Evolutionary conservation across 30 jellyfish, hydroid and myxozoan species (phyloP).

Genomic region (Hydra vulgaris): DNA sequence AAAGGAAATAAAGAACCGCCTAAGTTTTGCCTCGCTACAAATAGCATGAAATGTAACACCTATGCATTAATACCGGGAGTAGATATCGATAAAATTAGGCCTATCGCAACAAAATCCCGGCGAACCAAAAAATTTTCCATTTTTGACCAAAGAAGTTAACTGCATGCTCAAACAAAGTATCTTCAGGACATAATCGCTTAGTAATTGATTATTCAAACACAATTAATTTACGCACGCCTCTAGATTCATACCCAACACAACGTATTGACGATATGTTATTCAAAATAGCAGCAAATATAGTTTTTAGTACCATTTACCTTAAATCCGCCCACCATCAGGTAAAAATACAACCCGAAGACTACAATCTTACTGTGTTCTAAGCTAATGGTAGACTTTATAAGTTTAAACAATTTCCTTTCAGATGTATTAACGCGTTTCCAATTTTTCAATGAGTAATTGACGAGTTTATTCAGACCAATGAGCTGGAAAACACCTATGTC

Average conservation of each 20-base stretch:
- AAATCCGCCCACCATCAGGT: slow-evolving; percentile 47
- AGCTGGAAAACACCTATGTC: slow-evolving; percentile 31
- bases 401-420: slow-evolving; percentile 39
- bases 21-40: background rate
- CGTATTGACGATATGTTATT: slow-evolving; percentile 36
- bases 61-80: background rate
- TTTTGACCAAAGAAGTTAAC: background rate
- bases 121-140: background rate
- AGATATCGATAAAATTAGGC: background rate
- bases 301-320: slow-evolving; percentile 39
- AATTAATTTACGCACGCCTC: slow-evolving; percentile 30
- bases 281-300: slow-evolving; percentile 22
- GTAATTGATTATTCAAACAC: slow-evolving; percentile 45
- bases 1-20: slow-evolving; percentile 20
- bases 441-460: slow-evolving; percentile 33
- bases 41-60: background rate
- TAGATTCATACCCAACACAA: slow-evolving; percentile 49
- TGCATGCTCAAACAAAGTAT: slow-evolving; percentile 31
- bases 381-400: slow-evolving; percentile 32
- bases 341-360: slow-evolving; percentile 8
- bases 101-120: background rate
- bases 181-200: slow-evolving; percentile 41
- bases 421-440: slow-evolving; percentile 52
- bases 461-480: slow-evolving; percentile 18
- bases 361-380: slow-evolving; percentile 25